These are phyloP conservation scores for Spodoptera frugiperda DNA, from an alignment of 1,140 invertebrate genomes.

Conservation along the genomic window DNA sequence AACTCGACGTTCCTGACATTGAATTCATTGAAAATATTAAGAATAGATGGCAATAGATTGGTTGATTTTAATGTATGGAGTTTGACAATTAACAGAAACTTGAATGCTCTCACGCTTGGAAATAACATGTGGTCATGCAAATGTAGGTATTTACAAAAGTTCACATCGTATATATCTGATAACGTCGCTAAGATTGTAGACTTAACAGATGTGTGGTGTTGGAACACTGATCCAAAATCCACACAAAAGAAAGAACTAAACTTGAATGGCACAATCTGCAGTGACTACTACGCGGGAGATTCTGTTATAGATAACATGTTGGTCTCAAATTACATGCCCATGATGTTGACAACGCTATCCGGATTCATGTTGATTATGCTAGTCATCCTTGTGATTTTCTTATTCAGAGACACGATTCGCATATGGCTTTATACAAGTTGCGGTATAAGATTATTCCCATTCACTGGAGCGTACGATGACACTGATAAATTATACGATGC, in stretches of 20 bases:
- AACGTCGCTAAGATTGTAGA: constrained; percentile 92
- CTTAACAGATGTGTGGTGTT: constrained; percentile 91
- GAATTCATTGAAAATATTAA: constrained; percentile 91
- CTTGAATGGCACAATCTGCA: constrained; percentile 93
- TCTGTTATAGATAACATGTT: constrained; percentile 94
- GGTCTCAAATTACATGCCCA: constrained; percentile 93
- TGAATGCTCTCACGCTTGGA: constrained; percentile 90
- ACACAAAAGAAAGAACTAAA: constrained; percentile 90
- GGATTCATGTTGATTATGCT: constrained; percentile 90
- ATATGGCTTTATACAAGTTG: constrained; percentile 96
- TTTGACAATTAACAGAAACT: constrained; percentile 89
- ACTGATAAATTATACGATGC: constrained; percentile 96
- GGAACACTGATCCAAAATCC: constrained; percentile 89
- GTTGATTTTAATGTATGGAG: constrained; percentile 94
- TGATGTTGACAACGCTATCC: constrained; percentile 92
- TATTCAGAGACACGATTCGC: constrained; percentile 93
- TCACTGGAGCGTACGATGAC: constrained; percentile 89
- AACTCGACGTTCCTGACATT: constrained; percentile 93
- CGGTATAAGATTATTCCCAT: constrained; percentile 92
- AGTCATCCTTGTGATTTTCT: constrained; percentile 91
- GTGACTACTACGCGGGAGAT: constrained; percentile 93
- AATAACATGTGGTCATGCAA: constrained; percentile 96
- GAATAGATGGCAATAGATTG: constrained; percentile 94
- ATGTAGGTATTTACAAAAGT: constrained; percentile 95
- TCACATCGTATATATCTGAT: constrained; percentile 93